phyloP scores from a whole-genome alignment of 1,140 invertebrate species.

The Panagrolaimus sp. region DNA sequence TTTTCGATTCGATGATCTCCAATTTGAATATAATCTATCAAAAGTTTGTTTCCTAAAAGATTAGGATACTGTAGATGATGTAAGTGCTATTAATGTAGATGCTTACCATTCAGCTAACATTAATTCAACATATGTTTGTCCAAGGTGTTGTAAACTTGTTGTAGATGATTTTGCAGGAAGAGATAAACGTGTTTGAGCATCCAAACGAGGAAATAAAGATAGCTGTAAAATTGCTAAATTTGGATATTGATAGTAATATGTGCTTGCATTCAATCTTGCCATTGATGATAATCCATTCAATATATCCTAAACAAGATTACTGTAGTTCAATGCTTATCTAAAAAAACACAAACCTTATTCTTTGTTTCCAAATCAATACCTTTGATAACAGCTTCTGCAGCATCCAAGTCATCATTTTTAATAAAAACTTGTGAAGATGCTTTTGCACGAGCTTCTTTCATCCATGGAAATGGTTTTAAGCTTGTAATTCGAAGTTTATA shows the following conservation, averaged over 20 bases:
- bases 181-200: neutral
- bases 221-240: neutral
- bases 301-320: neutral
- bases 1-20: neutral
- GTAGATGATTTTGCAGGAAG: neutral
- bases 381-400: neutral
- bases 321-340: neutral
- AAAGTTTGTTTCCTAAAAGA: neutral
- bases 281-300: neutral
- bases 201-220: neutral
- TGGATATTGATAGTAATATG: neutral
- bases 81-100: no score
- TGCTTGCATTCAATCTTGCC: neutral
- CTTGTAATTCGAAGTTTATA: neutral
- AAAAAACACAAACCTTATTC: neutral
- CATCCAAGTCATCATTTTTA: neutral
- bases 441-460: neutral
- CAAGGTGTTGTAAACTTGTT: neutral
- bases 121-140: neutral
- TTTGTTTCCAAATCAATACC: neutral
- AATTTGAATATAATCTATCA: neutral
- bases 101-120: neutral
- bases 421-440: neutral
- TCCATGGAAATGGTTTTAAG: neutral
- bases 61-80: neutral